phyloP scores from a whole-genome alignment of 2,888 invertebrate genomes.

The Sceliomorpha sp. region DNA sequence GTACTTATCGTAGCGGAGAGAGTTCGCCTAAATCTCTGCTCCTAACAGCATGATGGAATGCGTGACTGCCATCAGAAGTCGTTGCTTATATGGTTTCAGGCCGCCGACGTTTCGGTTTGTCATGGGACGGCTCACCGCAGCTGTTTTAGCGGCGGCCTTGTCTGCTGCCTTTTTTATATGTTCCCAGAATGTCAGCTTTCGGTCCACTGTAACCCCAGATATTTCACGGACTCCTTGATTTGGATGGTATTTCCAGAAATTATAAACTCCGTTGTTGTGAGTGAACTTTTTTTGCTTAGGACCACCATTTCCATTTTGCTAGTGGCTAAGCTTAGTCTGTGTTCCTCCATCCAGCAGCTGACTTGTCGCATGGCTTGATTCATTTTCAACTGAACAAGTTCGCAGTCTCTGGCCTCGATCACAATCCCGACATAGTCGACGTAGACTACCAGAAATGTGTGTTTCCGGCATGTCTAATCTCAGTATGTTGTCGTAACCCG shows the following conservation, averaged over 20 bases:
- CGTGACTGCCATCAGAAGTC: constrained; percentile 31
- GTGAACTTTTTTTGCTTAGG: too few species aligned
- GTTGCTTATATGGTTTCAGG: constrained; percentile 30
- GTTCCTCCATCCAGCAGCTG: constrained; percentile 32
- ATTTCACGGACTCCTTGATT: too few species aligned
- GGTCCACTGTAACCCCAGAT: constrained; percentile 56
- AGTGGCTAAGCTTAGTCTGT: constrained; percentile 40
- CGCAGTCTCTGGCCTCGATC: neutral
- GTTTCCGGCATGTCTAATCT: neutral
- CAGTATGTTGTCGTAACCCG: constrained; percentile 45
- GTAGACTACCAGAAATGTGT: neutral
- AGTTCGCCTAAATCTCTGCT: constrained; percentile 43
- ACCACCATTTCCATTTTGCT: constrained; percentile 49
- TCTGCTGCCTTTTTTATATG: constrained; percentile 42
- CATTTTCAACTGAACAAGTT: too few species aligned
- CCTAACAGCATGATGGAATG: constrained; percentile 56
- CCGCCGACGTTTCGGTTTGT: constrained; percentile 7
- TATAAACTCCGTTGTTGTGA: too few species aligned
- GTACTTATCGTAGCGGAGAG: constrained; percentile 32
- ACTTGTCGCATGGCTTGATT: neutral
- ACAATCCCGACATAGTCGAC: too few species aligned
- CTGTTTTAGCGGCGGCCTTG: constrained; percentile 46
- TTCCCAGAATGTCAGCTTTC: constrained; percentile 35
- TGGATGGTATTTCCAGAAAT: too few species aligned
- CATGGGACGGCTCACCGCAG: constrained; percentile 24